Evolutionary conservation across 1,140 invertebrate species (phyloP).

Genomic region (Atta texana): DNA sequence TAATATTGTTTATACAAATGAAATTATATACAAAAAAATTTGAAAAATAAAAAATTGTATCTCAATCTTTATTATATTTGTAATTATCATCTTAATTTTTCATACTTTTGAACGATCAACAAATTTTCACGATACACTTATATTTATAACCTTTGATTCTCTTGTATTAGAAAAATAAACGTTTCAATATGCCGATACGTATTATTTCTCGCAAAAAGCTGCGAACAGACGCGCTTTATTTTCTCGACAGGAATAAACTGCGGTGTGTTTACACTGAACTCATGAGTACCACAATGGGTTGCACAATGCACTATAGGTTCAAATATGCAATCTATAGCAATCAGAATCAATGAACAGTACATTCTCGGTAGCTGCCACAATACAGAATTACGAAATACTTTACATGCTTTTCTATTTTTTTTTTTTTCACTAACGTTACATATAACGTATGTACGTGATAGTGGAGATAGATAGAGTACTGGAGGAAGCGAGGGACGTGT

Average conservation of each 20-base stretch:
- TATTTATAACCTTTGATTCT: too few relatives aligned
- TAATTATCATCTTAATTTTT: too few relatives aligned
- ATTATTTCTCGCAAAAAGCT: conserved; percentile 61
- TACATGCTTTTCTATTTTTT: conserved; percentile 31
- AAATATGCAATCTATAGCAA: conserved; percentile 61
- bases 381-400: conserved; percentile 70
- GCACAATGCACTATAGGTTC: conserved; percentile 38
- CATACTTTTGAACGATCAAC: too few relatives aligned
- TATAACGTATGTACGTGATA: conserved; percentile 49
- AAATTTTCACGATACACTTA: too few relatives aligned
- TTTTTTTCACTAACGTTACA: neutral
- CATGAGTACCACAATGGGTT: conserved; percentile 10
- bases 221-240: conserved; percentile 47
- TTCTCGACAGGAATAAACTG: conserved; percentile 40
- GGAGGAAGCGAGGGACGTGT: conserved; percentile 56
- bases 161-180: neutral
- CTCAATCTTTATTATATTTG: too few relatives aligned
- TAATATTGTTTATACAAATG: too few relatives aligned
- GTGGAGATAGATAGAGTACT: conserved; percentile 43
- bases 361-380: conserved; percentile 45
- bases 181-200: conserved; percentile 34
- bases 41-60: neutral
- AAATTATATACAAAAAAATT: too few relatives aligned
- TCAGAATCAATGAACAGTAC: conserved; percentile 57
- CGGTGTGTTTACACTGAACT: conserved; percentile 57